These are phyloP conservation scores for Turnix velox DNA, from an alignment of 2,113 vertebrate species.

Conservation along the genomic window DNA sequence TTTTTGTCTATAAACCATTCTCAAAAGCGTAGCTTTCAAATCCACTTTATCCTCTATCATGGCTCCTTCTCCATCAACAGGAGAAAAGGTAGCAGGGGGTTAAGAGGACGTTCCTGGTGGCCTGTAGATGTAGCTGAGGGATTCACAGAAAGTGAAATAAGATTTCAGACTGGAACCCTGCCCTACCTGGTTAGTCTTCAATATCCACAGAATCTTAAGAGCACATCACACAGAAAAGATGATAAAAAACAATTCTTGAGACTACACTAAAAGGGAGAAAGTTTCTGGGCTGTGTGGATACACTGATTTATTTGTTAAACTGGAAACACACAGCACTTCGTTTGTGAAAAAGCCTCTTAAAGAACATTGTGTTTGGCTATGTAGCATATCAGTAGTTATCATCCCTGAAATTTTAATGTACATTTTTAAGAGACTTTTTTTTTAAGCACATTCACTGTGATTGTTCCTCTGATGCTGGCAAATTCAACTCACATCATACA, in stretches of 20 bases:
- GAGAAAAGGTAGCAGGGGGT: background rate
- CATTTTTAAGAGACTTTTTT: background rate
- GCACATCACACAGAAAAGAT: background rate
- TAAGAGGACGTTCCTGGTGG: background rate
- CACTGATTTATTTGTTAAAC: rapidly evolving
- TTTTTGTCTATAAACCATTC: slow-evolving; percentile 23
- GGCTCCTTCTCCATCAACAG: background rate
- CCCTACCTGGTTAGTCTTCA: background rate
- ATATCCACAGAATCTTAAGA: background rate
- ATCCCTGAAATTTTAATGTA: background rate
- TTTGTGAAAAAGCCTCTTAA: background rate
- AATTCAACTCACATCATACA: background rate
- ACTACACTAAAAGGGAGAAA: background rate
- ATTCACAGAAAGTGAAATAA: background rate
- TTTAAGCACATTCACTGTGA: background rate
- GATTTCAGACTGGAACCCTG: background rate
- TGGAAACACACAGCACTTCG: background rate
- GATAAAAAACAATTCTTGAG: rapidly evolving
- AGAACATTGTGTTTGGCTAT: background rate
- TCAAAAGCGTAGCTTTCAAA: background rate
- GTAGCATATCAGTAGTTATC: background rate
- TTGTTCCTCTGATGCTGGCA: background rate
- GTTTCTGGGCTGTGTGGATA: background rate
- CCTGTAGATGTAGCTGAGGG: background rate
- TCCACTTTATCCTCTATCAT: background rate